These are phyloP conservation scores for Pseudobourletiella spinata DNA, from an alignment of 1,140 invertebrate species.

Conservation along the genomic window DNA sequence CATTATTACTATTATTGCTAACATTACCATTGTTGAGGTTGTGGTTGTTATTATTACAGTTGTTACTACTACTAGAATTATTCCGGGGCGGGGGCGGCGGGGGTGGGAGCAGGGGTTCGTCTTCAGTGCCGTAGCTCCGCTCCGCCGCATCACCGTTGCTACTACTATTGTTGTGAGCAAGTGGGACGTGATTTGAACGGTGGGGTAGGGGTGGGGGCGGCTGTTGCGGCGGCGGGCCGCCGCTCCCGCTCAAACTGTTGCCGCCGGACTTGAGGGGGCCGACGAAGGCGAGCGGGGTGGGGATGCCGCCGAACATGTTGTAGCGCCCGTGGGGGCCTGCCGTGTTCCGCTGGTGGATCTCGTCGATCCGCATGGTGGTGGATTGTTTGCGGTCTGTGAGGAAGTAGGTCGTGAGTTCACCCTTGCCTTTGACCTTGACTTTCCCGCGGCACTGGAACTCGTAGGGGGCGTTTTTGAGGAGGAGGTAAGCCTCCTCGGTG, in stretches of 20 bases:
- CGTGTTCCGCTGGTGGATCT: slow-evolving; percentile 38
- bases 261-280: slow-evolving; percentile 38
- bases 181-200: slow-evolving; percentile 11
- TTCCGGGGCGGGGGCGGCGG: slow-evolving; percentile 28
- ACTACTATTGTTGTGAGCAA: slow-evolving; percentile 5
- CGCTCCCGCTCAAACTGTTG: slow-evolving; percentile 35
- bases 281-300: slow-evolving; percentile 56
- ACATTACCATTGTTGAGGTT: background rate
- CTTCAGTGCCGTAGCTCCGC: too few relatives aligned
- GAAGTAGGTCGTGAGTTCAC: slow-evolving; percentile 89
- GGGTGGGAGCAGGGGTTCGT: slow-evolving; percentile 54
- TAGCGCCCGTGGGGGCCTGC: slow-evolving; percentile 27
- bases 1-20: too few relatives aligned
- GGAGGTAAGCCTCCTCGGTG: slow-evolving; percentile 70
- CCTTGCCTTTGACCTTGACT: slow-evolving; percentile 87
- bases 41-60: too few relatives aligned
- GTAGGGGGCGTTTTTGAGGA: slow-evolving; percentile 60
- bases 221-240: slow-evolving; percentile 28
- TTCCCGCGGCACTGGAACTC: slow-evolving; percentile 72
- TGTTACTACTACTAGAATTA: too few relatives aligned
- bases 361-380: slow-evolving; percentile 49
- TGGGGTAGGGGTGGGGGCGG: slow-evolving; percentile 35
- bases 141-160: slow-evolving; percentile 26
- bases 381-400: slow-evolving; percentile 58
- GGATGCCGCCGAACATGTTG: slow-evolving; percentile 56